Percentiles rank a stretch among this genome's conserved stretches.
These are phyloP conservation scores for Aptenodytes forsteri DNA, from an alignment of 2,113 vertebrate species.

Conservation along the genomic window DNA sequence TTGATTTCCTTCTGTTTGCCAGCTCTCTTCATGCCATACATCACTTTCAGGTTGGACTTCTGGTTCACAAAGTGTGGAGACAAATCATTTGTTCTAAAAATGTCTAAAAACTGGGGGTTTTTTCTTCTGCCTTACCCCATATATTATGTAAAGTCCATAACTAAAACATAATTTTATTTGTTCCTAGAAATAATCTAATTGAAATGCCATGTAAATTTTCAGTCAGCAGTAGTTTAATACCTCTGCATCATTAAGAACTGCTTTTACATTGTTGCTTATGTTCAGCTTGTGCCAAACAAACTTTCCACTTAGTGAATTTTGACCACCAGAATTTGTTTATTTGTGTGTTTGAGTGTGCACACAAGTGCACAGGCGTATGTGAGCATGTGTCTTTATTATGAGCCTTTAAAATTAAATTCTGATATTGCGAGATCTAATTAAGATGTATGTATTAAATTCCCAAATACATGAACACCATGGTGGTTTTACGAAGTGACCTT, in stretches of 20 bases:
- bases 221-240: background rate
- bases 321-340: background rate
- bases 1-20: background rate
- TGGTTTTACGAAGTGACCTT: background rate
- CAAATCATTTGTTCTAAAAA: background rate
- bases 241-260: background rate
- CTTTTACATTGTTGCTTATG: background rate
- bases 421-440: background rate
- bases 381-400: background rate
- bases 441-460: background rate
- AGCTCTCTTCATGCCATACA: background rate
- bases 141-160: background rate
- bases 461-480: background rate
- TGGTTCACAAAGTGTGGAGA: background rate
- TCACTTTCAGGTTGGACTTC: background rate
- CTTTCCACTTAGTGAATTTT: background rate
- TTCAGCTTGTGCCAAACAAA: background rate
- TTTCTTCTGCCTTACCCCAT: background rate
- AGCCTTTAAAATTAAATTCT: background rate
- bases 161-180: background rate
- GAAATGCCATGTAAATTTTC: background rate
- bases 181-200: background rate
- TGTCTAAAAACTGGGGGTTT: background rate
- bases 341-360: background rate
- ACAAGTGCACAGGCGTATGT: background rate